phyloP scores from a whole-genome alignment of 92 coral and sea anemone genomes.

The Phymanthus crucifer region DNA sequence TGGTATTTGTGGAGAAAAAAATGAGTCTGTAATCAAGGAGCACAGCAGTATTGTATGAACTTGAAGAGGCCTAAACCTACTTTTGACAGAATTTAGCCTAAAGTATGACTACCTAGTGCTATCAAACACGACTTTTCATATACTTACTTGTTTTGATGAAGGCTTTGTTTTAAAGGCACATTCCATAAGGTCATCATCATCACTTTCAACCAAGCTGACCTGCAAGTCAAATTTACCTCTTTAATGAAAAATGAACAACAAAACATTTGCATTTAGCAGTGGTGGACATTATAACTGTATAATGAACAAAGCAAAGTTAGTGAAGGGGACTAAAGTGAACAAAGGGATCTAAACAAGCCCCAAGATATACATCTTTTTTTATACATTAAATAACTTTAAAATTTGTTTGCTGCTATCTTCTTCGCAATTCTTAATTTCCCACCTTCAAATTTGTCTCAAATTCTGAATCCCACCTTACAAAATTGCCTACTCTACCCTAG shows the following conservation, averaged over 20 bases:
- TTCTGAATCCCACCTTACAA: background rate
- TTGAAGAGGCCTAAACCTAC: background rate
- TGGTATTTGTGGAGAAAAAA: background rate
- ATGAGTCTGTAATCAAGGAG: background rate
- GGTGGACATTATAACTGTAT: background rate
- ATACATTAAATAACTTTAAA: constrained; percentile 1
- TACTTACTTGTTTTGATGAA: constrained; percentile 19
- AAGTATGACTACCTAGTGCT: constrained; percentile 6
- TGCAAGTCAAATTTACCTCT: constrained; percentile 8
- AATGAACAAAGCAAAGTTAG: too few relatives aligned
- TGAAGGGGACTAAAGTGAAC: too few relatives aligned
- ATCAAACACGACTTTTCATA: background rate
- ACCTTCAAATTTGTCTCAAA: background rate
- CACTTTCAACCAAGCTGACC: background rate
- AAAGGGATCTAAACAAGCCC: background rate
- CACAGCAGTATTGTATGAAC: constrained; percentile 4
- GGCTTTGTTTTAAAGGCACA: constrained; percentile 15
- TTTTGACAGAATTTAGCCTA: background rate
- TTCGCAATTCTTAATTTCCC: background rate
- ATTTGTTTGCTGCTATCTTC: constrained; percentile 5
- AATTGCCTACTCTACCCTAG: background rate
- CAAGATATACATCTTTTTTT: too few relatives aligned
- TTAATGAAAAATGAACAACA: background rate
- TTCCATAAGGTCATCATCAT: constrained; percentile 20
- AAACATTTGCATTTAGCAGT: background rate